Evolutionary conservation across 1,140 invertebrate species (phyloP).

Genomic region (Ericerus pela): DNA sequence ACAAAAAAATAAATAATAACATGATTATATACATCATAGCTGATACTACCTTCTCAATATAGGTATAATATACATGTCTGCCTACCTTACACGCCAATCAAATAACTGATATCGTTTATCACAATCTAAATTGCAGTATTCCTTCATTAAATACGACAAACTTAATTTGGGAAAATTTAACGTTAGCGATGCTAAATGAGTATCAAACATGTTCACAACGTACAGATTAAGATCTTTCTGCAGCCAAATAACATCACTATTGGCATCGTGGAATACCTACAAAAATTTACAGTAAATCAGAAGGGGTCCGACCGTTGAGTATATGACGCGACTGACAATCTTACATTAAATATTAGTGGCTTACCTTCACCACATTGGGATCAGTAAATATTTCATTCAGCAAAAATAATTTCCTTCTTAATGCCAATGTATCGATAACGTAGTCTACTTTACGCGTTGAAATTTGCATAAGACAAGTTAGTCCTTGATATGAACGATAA

Average conservation of each 20-base stretch:
- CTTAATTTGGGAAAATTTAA: constrained; percentile 58
- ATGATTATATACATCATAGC: not conserved
- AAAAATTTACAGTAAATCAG: constrained; percentile 16
- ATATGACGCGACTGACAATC: not conserved
- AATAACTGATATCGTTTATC: constrained; percentile 88
- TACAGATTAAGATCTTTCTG: constrained; percentile 92
- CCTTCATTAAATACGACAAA: constrained; percentile 59
- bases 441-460: constrained; percentile 76
- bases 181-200: constrained; percentile 66
- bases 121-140: constrained; percentile 60
- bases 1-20: constrained; percentile 18
- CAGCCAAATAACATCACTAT: constrained; percentile 78
- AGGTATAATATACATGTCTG: not conserved
- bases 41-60: not conserved
- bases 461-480: constrained; percentile 90
- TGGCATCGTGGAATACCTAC: constrained; percentile 82
- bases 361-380: constrained; percentile 75
- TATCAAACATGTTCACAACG: constrained; percentile 96
- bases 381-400: constrained; percentile 89
- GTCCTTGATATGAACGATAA: constrained; percentile 66
- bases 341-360: not conserved
- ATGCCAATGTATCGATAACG: constrained; percentile 70
- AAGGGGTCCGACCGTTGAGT: not conserved
- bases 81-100: constrained; percentile 81
- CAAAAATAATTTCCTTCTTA: constrained; percentile 64